Evolutionary conservation across 2,888 invertebrate genomes (phyloP).

Genomic region (Lucinisca nassula): DNA sequence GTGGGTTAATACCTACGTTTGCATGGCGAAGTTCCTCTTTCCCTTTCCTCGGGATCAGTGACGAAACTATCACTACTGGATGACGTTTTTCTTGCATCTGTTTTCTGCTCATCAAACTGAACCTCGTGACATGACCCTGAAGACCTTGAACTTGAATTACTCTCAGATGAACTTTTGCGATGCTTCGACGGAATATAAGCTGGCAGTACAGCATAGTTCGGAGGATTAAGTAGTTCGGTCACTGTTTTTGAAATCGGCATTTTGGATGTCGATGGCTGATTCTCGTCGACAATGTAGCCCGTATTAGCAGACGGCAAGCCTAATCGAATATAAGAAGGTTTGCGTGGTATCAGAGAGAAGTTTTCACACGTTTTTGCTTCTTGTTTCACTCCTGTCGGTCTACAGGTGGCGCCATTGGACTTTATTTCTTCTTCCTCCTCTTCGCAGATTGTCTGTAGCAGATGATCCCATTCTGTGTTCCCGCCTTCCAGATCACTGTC

Average conservation of each 20-base stretch:
- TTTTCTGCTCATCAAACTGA: background rate
- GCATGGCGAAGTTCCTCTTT: slow-evolving; percentile 68
- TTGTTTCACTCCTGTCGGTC: background rate
- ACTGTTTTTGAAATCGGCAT: slow-evolving; percentile 1
- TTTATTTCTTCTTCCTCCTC: background rate
- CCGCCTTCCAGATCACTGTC: slow-evolving; percentile 71
- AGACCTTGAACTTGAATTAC: slow-evolving; percentile 12
- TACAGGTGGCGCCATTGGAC: background rate
- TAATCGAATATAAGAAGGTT: slow-evolving; percentile 54
- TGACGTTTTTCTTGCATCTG: background rate
- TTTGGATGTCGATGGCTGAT: slow-evolving; percentile 16
- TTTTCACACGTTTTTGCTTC: background rate
- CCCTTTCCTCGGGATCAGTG: slow-evolving; percentile 41
- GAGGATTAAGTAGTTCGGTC: slow-evolving; percentile 15
- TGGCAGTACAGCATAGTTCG: background rate
- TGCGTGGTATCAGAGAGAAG: slow-evolving; percentile 33
- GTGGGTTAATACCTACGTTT: too few relatives aligned
- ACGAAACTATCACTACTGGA: slow-evolving; percentile 15
- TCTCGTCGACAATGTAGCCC: slow-evolving; percentile 1
- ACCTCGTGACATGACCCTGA: slow-evolving; percentile 9
- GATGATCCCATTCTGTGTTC: slow-evolving; percentile 74
- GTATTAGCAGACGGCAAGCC: slow-evolving; percentile 47
- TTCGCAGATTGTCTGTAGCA: slow-evolving; percentile 42
- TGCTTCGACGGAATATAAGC: background rate
- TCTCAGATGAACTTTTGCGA: background rate